Conservation (phyloP, 1,140 invertebrate species). For the Eulimnadia texana region DNA sequence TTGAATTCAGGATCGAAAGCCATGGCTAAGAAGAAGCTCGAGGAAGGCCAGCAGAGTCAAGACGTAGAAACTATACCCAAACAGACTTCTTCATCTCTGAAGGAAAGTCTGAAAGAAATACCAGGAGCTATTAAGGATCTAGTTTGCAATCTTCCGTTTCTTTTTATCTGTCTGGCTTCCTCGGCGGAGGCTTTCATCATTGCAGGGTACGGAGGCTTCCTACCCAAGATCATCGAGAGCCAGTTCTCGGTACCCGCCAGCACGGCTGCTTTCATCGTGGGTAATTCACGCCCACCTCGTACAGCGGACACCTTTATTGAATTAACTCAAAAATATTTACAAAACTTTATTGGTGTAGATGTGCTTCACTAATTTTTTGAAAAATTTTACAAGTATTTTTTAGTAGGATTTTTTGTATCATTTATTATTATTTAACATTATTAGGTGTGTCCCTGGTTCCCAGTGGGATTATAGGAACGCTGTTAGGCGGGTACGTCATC, state of each 20-base stretch:
- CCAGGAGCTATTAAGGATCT: slow-evolving; percentile 47
- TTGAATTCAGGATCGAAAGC: slow-evolving; percentile 39
- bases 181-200: slow-evolving; percentile 61
- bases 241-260: slow-evolving; percentile 61
- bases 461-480: slow-evolving; percentile 58
- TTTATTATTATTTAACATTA: too few species aligned
- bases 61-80: slow-evolving; percentile 18
- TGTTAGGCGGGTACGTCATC: slow-evolving; percentile 61
- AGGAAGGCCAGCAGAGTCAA: slow-evolving; percentile 16
- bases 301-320: slow-evolving; percentile 15
- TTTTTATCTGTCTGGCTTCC: slow-evolving; percentile 61
- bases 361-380: too few species aligned
- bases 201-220: slow-evolving; percentile 62
- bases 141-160: slow-evolving; percentile 59
- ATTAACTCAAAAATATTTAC: slow-evolving; percentile 10
- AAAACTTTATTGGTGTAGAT: too few species aligned
- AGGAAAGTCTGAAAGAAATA: slow-evolving; percentile 43
- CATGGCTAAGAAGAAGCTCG: slow-evolving; percentile 40
- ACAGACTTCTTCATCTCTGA: not conserved
- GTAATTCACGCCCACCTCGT: too few species aligned
- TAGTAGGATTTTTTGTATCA: too few species aligned
- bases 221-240: slow-evolving; percentile 69
- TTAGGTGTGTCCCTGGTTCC: slow-evolving; percentile 47
- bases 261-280: slow-evolving; percentile 54
- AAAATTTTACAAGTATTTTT: too few species aligned